phyloP scores from a whole-genome alignment of 2,888 invertebrate species.

The Eristalinus sepulchralis region DNA sequence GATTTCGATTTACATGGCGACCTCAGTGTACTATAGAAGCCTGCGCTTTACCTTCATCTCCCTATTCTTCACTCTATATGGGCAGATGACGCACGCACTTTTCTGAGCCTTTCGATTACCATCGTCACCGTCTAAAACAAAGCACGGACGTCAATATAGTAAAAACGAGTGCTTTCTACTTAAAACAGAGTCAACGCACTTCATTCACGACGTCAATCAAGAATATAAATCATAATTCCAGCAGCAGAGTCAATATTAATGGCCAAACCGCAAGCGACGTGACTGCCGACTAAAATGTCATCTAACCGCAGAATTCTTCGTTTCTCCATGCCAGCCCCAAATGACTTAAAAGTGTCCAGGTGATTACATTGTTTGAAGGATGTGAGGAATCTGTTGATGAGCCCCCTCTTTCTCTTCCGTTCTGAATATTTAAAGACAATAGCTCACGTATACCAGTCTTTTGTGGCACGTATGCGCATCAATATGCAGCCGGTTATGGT shows the following conservation, averaged over 20 bases:
- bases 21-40: no score
- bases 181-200: no score
- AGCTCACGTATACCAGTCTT: neutral
- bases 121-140: no score
- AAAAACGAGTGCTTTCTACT: no score
- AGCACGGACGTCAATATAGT: no score
- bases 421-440: neutral
- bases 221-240: neutral
- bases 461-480: neutral
- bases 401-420: neutral
- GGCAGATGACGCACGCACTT: no score
- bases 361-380: neutral
- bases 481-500: neutral
- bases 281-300: neutral
- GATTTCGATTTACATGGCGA: no score
- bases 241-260: neutral
- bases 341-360: neutral
- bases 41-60: no score
- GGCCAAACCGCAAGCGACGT: neutral
- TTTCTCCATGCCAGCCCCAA: neutral
- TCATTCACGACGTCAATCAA: no score
- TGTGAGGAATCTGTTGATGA: neutral
- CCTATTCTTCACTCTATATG: no score
- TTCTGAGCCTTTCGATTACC: no score
- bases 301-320: neutral